phyloP scores from a whole-genome alignment of 2,797 vertebrate species.

The Cyprinella venusta region DNA sequence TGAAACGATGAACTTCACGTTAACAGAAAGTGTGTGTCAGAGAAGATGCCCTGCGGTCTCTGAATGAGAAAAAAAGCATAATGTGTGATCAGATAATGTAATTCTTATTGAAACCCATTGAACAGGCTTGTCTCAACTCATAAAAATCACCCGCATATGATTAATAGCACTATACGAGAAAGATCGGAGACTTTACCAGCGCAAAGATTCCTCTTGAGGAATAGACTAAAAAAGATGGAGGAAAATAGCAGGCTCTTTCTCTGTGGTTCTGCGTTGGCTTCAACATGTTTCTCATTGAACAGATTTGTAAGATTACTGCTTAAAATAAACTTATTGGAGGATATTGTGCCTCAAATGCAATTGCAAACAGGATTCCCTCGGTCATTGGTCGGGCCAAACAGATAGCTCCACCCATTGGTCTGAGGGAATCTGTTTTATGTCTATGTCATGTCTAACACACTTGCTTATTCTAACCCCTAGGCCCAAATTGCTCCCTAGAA shows the following conservation, averaged over 20 bases:
- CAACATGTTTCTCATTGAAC: conserved; percentile 42
- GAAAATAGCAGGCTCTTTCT: conserved; percentile 49
- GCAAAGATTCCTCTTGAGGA: conserved; percentile 53
- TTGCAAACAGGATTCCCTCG: not conserved
- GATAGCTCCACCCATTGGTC: not conserved
- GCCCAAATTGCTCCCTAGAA: not conserved
- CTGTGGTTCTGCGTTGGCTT: no score
- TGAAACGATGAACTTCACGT: conserved; percentile 30
- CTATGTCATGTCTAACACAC: not conserved
- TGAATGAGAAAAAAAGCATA: conserved; percentile 38
- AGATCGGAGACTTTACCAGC: conserved; percentile 54
- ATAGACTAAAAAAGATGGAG: conserved; percentile 55
- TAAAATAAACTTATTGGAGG: conserved; percentile 9
- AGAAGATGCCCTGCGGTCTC: conserved; percentile 29
- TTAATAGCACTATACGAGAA: conserved; percentile 55
- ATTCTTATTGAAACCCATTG: conserved; percentile 53
- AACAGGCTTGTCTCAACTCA: conserved; percentile 52
- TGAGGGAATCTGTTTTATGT: not conserved
- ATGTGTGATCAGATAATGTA: conserved; percentile 51
- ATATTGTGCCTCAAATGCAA: conserved; percentile 6
- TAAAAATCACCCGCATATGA: conserved; percentile 59
- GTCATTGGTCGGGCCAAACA: not conserved
- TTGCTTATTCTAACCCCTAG: conserved; percentile 12
- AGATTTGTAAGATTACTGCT: conserved; percentile 25
- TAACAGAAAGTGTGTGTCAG: conserved; percentile 20